Evolutionary conservation across 1,140 invertebrate genomes (phyloP), one percentile per base, ranked within the genome.

Genomic region (Bombus pyrosoma): DNA sequence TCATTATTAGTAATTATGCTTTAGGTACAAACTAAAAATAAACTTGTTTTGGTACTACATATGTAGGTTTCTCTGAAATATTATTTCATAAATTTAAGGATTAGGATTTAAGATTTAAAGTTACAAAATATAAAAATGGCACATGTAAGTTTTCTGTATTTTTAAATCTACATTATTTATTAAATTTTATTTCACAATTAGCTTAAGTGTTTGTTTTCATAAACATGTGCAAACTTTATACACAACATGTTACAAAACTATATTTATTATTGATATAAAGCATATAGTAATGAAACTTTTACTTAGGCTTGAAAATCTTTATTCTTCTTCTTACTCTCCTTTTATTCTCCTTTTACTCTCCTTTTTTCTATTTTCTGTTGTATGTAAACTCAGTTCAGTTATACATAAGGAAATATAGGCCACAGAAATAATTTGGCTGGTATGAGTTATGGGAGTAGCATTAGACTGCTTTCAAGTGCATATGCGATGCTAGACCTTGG

Each of bases 401-500:
- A 93, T 93, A 92, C 92, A 91, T 93, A 92, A 85, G 88, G 90
- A 91, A 87, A 92, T 89, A 86, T 87, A 85, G 85, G 88, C 91
- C 87, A 81, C n/a, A 89, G 80, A 92, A 77, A 89, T 90, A 91
- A 92, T 89, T 87, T 89, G 92, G 88, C 89, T 85, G 92, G 91
- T 94, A 90, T 91, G 85, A 90, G 89, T 92, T 95, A 95, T 95
- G 91, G 84, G 92, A 94, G 93, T 91, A 94, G 92, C 94, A 89
- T 91, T 91, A 92, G 91, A 89, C 91, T 93, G 91, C 92, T 92
- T 89, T 87, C 87, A 75, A 93, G 89, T 92, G 91, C 92, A 93
- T 89, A 91, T 91, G 91, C 93, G 93, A 94, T 91, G 90, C 94
- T 95, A 93, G 94, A 94, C 93, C 94, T 94, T 95, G 95, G 94